phyloP scores from a whole-genome alignment of 2,113 vertebrate species.

The Ceuthmochares aereus region DNA sequence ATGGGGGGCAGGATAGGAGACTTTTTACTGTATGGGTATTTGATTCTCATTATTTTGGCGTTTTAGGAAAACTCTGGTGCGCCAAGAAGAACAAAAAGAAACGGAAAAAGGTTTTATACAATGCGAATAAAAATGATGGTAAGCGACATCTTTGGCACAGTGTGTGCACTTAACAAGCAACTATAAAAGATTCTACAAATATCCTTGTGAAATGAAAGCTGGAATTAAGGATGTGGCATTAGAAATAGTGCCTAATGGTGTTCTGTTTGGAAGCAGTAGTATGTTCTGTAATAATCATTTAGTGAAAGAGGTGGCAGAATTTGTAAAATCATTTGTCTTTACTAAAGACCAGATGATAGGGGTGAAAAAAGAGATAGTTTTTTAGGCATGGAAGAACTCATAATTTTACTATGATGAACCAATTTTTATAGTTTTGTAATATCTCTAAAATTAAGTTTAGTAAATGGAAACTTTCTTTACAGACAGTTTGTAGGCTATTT shows the following conservation, averaged over 20 bases:
- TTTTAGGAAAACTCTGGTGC: conserved; percentile 91
- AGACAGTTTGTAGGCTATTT: neutral
- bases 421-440: neutral
- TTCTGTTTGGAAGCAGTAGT: neutral
- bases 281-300: neutral
- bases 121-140: conserved; percentile 88
- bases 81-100: conserved; percentile 95
- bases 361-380: neutral
- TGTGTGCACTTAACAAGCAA: neutral
- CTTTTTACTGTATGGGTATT: neutral
- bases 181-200: neutral
- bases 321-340: neutral
- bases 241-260: neutral
- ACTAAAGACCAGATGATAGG: neutral
- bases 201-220: neutral
- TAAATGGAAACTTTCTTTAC: neutral
- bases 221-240: neutral
- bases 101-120: conserved; percentile 87
- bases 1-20: neutral
- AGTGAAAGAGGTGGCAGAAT: neutral
- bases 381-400: neutral
- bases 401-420: neutral
- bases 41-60: conserved; percentile 31
- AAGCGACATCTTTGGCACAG: conserved; percentile 26
- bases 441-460: neutral